Percentiles rank a stretch among this genome's conserved stretches.
phyloP scores from a whole-genome alignment of 2,113 vertebrate genomes.

The Saguinus imperator region DNA sequence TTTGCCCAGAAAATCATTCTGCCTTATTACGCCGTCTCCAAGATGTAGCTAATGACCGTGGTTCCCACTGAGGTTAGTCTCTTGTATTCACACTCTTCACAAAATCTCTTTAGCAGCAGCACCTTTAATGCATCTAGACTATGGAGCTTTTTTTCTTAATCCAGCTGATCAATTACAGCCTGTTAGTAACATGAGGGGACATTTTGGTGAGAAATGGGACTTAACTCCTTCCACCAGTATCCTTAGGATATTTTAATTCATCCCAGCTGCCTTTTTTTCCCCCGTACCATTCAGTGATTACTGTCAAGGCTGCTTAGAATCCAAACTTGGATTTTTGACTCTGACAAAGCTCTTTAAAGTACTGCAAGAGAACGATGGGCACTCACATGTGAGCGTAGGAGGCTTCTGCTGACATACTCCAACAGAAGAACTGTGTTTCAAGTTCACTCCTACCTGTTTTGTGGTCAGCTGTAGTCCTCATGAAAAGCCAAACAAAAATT shows the following conservation, averaged over 20 bases:
- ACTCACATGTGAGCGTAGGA: neutral
- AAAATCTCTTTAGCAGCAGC: conserved; percentile 1
- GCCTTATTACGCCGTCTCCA: conserved; percentile 91
- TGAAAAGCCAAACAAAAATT: neutral
- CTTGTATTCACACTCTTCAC: neutral
- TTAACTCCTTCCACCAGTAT: neutral
- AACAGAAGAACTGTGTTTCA: neutral
- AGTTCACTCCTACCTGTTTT: neutral
- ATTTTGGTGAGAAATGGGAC: neutral
- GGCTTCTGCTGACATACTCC: neutral
- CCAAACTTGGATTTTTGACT: conserved; percentile 35
- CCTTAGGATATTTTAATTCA: conserved; percentile 25
- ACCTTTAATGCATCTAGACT: conserved; percentile 25
- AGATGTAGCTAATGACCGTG: conserved; percentile 94
- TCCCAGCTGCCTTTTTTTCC: conserved; percentile 32
- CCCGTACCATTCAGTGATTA: conserved; percentile 46
- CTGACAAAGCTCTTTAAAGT: conserved; percentile 14
- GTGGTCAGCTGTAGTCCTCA: conserved; percentile 21
- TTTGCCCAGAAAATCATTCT: conserved; percentile 93
- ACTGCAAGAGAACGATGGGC: neutral
- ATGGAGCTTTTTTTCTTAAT: conserved; percentile 22
- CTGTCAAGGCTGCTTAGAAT: conserved; percentile 29
- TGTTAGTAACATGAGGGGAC: conserved; percentile 12
- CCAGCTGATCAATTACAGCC: neutral
- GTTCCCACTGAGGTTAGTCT: conserved; percentile 87